Evolutionary conservation across 2,888 invertebrate species (phyloP).

Genomic region (Andrena hattorfiana): DNA sequence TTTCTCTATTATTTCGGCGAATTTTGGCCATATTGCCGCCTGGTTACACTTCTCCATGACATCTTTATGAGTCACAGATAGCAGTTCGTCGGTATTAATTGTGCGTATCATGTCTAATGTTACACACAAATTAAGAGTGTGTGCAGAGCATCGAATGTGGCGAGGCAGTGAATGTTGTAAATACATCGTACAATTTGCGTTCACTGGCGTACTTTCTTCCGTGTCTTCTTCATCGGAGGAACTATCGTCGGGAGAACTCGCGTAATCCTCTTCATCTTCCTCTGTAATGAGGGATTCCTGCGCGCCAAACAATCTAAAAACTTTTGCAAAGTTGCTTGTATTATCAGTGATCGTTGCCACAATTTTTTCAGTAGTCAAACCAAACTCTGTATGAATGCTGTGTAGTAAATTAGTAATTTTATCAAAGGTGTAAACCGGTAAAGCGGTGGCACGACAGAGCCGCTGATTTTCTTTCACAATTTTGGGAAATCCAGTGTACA

Average conservation of each 20-base stretch:
- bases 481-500: neutral
- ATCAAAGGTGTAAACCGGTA: neutral
- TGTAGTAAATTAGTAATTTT: neutral
- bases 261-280: no score
- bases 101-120: neutral
- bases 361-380: neutral
- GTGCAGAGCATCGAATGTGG: neutral
- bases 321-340: neutral
- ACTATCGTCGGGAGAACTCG: neutral
- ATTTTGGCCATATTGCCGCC: neutral
- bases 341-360: neutral
- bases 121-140: neutral
- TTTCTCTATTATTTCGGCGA: neutral
- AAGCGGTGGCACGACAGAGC: neutral
- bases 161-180: neutral
- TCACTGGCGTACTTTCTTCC: neutral
- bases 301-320: neutral
- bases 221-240: neutral
- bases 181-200: neutral
- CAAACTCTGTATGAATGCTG: neutral
- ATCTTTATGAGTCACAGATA: neutral
- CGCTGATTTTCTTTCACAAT: neutral
- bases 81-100: neutral
- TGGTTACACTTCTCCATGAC: neutral
- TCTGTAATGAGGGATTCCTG: neutral